Conservation (phyloP, 2,113 vertebrate species). For the Nycticorax nycticorax region DNA sequence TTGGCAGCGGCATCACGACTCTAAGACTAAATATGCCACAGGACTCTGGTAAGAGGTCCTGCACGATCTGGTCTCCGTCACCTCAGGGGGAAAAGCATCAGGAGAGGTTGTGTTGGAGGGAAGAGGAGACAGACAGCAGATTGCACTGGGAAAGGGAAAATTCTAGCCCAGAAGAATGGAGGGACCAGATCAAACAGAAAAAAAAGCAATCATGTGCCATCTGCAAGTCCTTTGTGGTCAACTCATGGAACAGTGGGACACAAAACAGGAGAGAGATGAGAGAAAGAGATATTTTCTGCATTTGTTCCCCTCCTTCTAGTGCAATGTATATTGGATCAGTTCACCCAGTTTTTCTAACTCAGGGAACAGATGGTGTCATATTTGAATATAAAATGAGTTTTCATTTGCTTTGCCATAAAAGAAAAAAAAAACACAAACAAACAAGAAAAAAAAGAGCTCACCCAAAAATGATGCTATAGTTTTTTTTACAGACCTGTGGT, state of each 20-base stretch:
- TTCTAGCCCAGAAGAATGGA: background rate
- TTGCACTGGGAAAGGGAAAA: background rate
- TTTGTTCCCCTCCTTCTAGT: conserved; percentile 50
- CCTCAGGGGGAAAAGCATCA: background rate
- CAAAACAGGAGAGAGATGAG: conserved; percentile 20
- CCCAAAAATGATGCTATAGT: conserved; percentile 46
- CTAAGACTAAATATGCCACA: no score
- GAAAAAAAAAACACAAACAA: conserved; percentile 51
- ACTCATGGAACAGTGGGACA: conserved; percentile 48
- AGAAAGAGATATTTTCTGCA: conserved; percentile 38
- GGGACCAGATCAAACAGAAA: background rate
- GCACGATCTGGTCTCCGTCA: background rate
- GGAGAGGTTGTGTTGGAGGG: background rate
- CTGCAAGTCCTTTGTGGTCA: conserved; percentile 48
- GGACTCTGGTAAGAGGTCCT: background rate
- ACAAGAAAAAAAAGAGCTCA: conserved; percentile 32
- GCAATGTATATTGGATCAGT: conserved; percentile 62
- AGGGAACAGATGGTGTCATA: conserved; percentile 68
- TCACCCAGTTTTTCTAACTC: conserved; percentile 68
- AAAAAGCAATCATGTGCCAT: background rate
- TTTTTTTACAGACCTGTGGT: conserved; percentile 66
- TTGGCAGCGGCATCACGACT: background rate
- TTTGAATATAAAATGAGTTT: conserved; percentile 73
- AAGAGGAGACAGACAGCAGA: background rate
- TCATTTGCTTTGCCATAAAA: conserved; percentile 64